Conservation (phyloP, 2,797 vertebrate species). For the Chromobotia macracanthus region DNA sequence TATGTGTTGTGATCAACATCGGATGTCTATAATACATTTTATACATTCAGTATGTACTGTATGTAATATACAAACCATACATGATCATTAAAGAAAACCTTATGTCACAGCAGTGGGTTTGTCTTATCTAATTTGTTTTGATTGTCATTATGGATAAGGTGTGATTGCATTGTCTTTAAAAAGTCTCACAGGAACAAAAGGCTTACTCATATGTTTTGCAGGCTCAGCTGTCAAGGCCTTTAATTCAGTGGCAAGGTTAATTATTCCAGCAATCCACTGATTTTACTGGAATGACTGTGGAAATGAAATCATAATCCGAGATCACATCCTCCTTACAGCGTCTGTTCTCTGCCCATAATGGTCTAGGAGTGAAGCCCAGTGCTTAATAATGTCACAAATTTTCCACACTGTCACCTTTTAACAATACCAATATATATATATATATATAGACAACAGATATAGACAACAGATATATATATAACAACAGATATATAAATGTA, state of each 20-base stretch:
- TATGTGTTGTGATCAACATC: background rate
- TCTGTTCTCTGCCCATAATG: conserved; percentile 40
- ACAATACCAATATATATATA: too few species aligned
- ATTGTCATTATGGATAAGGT: background rate
- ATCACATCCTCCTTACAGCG: conserved; percentile 34
- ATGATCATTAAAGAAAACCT: background rate
- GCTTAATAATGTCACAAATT: conserved; percentile 38
- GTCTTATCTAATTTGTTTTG: too few species aligned
- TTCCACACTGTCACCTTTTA: conserved; percentile 46
- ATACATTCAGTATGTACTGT: background rate
- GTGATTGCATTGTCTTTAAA: background rate
- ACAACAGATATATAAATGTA: too few species aligned
- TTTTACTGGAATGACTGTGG: conserved; percentile 50
- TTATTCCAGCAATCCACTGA: conserved; percentile 48
- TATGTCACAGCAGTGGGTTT: background rate
- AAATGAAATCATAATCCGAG: conserved; percentile 53
- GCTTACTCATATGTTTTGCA: conserved; percentile 58
- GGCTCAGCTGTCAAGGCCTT: conserved; percentile 66
- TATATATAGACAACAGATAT: too few species aligned
- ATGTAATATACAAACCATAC: background rate
- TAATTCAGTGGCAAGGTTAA: conserved; percentile 71
- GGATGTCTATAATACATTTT: background rate
- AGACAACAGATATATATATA: too few species aligned
- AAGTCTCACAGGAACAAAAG: background rate
- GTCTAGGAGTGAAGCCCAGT: conserved; percentile 15